A percentile compares a stretch with the other conserved stretches of the same genome.
Conservation (phyloP, 2,113 vertebrate species). For the Thymallus thymallus region DNA sequence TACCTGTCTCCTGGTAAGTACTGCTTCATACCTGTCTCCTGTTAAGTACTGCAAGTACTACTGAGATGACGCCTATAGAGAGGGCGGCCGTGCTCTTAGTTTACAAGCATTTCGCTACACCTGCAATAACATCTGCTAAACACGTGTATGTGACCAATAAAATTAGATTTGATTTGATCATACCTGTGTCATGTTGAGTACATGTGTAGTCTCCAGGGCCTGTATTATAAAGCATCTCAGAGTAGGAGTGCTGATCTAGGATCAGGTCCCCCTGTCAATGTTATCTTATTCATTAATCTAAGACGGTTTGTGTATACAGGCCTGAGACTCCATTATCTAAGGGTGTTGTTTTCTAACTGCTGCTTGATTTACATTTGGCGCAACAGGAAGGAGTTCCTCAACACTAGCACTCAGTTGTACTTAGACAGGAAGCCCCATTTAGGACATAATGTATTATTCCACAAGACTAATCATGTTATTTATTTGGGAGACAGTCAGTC, state of each 20-base stretch:
- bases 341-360: background rate
- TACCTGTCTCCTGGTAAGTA: no score
- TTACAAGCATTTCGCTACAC: no score
- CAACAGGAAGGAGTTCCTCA: conserved; percentile 26
- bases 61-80: no score
- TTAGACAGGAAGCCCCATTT: conserved; percentile 40
- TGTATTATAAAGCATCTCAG: conserved; percentile 17
- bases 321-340: background rate
- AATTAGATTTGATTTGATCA: no score
- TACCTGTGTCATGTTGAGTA: conserved; percentile 52
- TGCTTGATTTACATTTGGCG: background rate
- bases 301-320: no score
- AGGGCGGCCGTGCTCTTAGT: no score
- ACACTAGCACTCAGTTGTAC: conserved; percentile 18
- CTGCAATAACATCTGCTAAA: no score
- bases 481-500: background rate
- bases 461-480: conserved; percentile 2
- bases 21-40: no score
- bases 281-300: no score
- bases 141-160: no score
- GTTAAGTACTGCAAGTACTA: no score
- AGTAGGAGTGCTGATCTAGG: background rate
- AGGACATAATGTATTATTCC: conserved; percentile 29
- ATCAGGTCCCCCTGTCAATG: no score
- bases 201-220: conserved; percentile 15